Evolutionary conservation across 2,888 invertebrate genomes (phyloP).

Genomic region (Adela reaumurella): DNA sequence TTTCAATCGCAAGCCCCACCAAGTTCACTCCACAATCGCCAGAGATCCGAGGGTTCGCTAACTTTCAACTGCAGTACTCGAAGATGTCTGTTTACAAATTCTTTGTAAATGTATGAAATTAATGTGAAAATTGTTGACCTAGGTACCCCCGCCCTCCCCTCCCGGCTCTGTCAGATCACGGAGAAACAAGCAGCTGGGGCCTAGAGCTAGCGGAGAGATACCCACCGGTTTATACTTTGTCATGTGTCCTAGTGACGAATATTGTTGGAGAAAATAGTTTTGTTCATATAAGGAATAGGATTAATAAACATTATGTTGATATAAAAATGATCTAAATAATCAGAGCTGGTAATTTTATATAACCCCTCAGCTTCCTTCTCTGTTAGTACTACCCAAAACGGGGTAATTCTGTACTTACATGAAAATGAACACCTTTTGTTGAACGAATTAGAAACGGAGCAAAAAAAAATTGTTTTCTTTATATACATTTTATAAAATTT

Average conservation of each 20-base stretch:
- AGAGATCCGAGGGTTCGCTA: neutral
- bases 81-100: conserved; percentile 4
- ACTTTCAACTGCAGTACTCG: neutral
- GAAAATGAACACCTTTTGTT: too few species aligned
- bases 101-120: conserved; percentile 13
- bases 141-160: conserved; percentile 38
- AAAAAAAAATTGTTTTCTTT: too few species aligned
- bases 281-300: too few species aligned
- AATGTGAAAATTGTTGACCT: conserved; percentile 31
- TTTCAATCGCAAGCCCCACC: neutral
- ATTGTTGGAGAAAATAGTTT: neutral
- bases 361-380: too few species aligned
- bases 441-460: too few species aligned
- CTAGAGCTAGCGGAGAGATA: conserved; percentile 11
- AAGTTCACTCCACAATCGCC: neutral
- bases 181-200: conserved; percentile 54
- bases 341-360: too few species aligned
- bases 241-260: neutral
- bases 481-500: too few species aligned
- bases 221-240: neutral
- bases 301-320: too few species aligned
- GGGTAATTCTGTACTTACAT: too few species aligned
- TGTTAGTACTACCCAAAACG: too few species aligned
- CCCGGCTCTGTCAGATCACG: conserved; percentile 48
- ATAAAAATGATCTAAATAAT: too few species aligned